Base-by-base conservation (phyloP, 2,888 invertebrate genomes). In the Schizaphis graminum region DNA sequence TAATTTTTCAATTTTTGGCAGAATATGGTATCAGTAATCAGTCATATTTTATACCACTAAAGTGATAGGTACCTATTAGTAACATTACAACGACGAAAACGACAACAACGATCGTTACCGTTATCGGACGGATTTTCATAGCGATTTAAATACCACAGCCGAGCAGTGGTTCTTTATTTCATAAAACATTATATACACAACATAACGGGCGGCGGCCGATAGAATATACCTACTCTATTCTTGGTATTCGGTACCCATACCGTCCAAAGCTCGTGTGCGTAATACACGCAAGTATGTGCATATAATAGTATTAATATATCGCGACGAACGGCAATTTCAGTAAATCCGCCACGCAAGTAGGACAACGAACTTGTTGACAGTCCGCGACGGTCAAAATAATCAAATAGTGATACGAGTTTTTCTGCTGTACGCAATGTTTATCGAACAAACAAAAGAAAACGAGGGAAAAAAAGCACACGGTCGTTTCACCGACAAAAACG, bases 371-470 rank as follows among this genome's bases (percentile, higher is more conserved):
- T 35, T 35, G 35, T 77, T 24, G 77, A 77, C 77, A 77, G 77
- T 21, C 8, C 35, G 77, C 77, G 77, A 77, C 77, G 35, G 77
- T 77, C 77, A 35, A 77, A 77, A 35, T 77, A 77, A 35, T 77
- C 77, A 21, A 77, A 77, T 21, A 77, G 77, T 77, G 77, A 77
- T 77, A 77, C 35, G 77, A 77, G 77, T 77, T 77, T 77, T 77
- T 77, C 77, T 77, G 77, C 77, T 77, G 77, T 77, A 35, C 21
- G 35, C 77, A 35, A 35, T 77, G 35, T 77, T 35, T 77, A 35
- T 35, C 77, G 35, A 77, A 35, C 35, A 41, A 21, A 77, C 77
- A 77, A 77, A 77, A 35, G 77, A 21, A 77, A 77, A 77, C 77
- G 35, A 35, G 21, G 35, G n/a, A 77, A 24, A 35, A 77, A 77